A percentile compares a stretch with the other conserved stretches of the same genome.
Conservation (phyloP, 2,888 invertebrate genomes). For the Chrysolina americana region DNA sequence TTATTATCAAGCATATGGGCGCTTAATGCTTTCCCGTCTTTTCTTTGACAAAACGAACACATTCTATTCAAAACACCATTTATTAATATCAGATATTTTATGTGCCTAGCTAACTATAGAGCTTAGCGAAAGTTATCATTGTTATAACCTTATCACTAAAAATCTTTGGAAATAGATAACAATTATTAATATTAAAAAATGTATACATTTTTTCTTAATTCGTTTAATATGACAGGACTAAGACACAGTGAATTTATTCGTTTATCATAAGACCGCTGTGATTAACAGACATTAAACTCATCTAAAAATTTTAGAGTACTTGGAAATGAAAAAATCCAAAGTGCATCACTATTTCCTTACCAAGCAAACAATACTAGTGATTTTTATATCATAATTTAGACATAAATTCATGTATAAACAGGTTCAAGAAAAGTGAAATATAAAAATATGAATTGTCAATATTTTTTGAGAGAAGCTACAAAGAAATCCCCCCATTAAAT, state of each 20-base stretch:
- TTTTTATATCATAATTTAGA: too few species aligned
- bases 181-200: constrained; percentile 69
- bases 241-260: constrained; percentile 71
- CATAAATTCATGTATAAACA: too few species aligned
- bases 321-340: background rate
- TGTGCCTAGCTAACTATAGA: constrained; percentile 64
- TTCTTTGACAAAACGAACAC: constrained; percentile 54
- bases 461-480: too few species aligned
- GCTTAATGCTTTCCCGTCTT: constrained; percentile 51
- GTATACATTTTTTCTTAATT: constrained; percentile 69
- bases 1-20: constrained; percentile 58
- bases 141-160: constrained; percentile 68
- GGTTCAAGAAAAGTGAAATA: too few species aligned
- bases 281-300: constrained; percentile 36
- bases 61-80: constrained; percentile 54
- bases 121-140: constrained; percentile 63
- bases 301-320: background rate
- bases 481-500: too few species aligned
- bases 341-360: background rate
- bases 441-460: too few species aligned
- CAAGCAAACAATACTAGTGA: too few species aligned
- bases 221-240: constrained; percentile 71
- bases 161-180: constrained; percentile 71
- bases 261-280: constrained; percentile 53
- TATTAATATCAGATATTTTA: constrained; percentile 55